Conservation (phyloP, 2,888 invertebrate genomes). For the Selenia dentaria region DNA sequence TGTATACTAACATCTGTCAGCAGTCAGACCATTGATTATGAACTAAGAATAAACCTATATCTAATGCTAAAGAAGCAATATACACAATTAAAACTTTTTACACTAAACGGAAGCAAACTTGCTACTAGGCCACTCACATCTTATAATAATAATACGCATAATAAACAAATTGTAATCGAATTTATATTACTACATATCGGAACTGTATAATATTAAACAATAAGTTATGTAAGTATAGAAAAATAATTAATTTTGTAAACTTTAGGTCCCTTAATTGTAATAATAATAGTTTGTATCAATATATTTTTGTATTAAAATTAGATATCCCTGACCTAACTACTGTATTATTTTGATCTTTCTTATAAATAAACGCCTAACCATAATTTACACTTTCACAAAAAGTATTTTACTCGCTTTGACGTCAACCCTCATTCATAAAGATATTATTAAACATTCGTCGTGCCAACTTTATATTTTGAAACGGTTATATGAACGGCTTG, state of each 20-base stretch:
- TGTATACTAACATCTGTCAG: no score
- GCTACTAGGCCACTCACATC: no score
- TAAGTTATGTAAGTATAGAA: no score
- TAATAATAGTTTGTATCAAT: constrained; percentile 15
- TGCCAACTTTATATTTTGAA: constrained; percentile 51
- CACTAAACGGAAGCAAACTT: no score
- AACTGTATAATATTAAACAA: constrained; percentile 7
- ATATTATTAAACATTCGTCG: constrained; percentile 50
- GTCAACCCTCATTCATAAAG: constrained; percentile 76
- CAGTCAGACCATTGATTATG: no score
- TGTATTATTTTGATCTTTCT: constrained; percentile 24
- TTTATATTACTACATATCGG: constrained; percentile 21
- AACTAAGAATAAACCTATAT: no score
- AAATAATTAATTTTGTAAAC: constrained; percentile 21
- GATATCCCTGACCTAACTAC: constrained; percentile 24
- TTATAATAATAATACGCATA: no score
- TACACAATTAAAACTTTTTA: no score
- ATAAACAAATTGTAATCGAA: constrained; percentile 22
- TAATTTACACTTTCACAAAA: constrained; percentile 28
- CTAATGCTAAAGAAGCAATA: no score
- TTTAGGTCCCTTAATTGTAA: constrained; percentile 15
- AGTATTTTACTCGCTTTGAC: constrained; percentile 51
- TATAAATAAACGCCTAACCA: constrained; percentile 18
- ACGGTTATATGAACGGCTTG: constrained; percentile 33
- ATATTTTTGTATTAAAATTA: constrained; percentile 30